Conservation (phyloP, 2,888 invertebrate genomes). For the Sminthurinus aureus region DNA sequence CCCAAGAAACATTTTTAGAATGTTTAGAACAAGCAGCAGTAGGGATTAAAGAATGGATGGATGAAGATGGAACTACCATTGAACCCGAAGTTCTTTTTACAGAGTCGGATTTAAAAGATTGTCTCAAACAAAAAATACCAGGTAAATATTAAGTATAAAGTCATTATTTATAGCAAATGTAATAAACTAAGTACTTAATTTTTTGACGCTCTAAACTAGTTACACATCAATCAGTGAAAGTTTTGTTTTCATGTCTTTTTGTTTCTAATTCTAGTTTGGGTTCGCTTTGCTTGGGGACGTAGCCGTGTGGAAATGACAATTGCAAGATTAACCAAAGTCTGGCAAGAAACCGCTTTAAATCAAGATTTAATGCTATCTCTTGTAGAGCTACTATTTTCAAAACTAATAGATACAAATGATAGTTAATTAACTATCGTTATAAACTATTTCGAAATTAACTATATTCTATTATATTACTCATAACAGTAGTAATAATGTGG, state of each 20-base stretch:
- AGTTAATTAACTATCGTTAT: too few relatives aligned
- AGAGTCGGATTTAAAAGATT: conserved; percentile 54
- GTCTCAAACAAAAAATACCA: conserved; percentile 56
- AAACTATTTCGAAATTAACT: too few relatives aligned
- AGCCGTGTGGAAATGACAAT: conserved; percentile 58
- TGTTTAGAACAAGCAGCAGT: conserved; percentile 53
- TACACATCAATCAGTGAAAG: neutral
- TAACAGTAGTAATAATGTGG: neutral
- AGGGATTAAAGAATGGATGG: conserved; percentile 49
- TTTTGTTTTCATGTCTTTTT: conserved; percentile 2
- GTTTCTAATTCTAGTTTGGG: conserved; percentile 53
- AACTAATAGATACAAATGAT: conserved; percentile 44
- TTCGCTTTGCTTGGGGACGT: conserved; percentile 60
- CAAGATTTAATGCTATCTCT: conserved; percentile 56
- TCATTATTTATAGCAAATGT: neutral
- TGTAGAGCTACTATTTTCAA: conserved; percentile 57
- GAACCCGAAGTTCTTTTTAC: conserved; percentile 42
- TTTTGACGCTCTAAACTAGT: too few relatives aligned
- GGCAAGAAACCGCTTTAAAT: conserved; percentile 54
- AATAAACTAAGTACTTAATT: too few relatives aligned
- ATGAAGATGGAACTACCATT: conserved; percentile 39
- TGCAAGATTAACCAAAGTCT: conserved; percentile 58
- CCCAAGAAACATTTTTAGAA: conserved; percentile 53
- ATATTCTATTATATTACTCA: too few relatives aligned
- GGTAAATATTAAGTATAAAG: conserved; percentile 42